Conservation (phyloP, 2,888 invertebrate species). For the Pyrochroa serraticornis region DNA sequence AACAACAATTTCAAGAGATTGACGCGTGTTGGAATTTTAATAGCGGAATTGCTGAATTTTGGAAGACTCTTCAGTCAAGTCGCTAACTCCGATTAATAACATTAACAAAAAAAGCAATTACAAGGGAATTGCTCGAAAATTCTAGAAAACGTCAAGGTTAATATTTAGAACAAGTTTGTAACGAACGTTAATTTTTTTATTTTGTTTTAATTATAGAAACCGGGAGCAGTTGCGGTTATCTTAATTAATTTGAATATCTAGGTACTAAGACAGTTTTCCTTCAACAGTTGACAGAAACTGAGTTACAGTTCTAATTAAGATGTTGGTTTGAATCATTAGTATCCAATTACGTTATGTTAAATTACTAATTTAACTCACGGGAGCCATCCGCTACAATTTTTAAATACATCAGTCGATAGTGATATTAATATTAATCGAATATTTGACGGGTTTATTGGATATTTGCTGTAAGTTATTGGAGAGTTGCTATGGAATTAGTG, state of each 20-base stretch:
- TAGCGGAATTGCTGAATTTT: background rate
- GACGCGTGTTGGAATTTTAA: slow-evolving; percentile 22
- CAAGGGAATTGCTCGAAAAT: slow-evolving; percentile 6
- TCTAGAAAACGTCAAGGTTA: slow-evolving; percentile 17
- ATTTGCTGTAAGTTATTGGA: no score
- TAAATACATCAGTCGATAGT: no score
- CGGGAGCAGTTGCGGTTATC: background rate
- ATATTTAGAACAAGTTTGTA: slow-evolving; percentile 22
- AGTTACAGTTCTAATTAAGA: no score
- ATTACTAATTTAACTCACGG: no score
- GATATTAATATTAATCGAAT: no score
- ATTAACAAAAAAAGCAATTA: background rate
- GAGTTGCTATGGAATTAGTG: no score
- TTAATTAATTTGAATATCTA: slow-evolving; percentile 1
- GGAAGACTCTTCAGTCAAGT: background rate
- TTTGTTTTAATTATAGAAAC: slow-evolving; percentile 10
- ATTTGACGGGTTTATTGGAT: no score
- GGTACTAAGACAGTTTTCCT: no score
- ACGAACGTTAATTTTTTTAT: background rate
- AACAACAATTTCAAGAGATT: background rate
- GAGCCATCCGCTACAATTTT: no score
- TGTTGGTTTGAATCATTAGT: no score
- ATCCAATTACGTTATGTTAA: no score
- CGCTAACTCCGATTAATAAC: background rate
- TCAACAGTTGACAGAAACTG: no score